Percentiles rank a stretch among this genome's conserved stretches.
These are phyloP conservation scores for Heliothis peltigera DNA, from an alignment of 2,888 invertebrate species.

Conservation along the genomic window DNA sequence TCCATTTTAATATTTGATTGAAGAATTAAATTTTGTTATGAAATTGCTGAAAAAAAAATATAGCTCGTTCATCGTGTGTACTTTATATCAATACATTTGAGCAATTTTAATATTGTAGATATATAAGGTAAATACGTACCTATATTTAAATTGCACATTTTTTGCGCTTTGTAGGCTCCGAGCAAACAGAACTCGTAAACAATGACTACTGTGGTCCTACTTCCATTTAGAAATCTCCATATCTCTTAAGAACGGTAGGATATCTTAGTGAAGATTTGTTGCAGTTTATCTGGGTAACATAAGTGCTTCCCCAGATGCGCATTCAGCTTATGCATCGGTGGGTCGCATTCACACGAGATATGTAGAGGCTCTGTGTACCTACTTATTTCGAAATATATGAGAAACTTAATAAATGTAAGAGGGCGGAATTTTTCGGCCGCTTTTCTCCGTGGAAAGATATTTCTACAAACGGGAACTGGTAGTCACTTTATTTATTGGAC, in stretches of 20 bases:
- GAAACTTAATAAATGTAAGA: conserved; percentile 16
- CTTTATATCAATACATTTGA: background rate
- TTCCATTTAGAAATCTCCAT: conserved; percentile 39
- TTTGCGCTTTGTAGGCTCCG: background rate
- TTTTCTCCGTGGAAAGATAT: conserved; percentile 8
- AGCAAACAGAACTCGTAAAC: conserved; percentile 15
- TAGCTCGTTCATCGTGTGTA: too few relatives aligned
- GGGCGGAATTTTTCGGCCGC: conserved; percentile 8
- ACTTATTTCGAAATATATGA: conserved; percentile 26
- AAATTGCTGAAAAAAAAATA: too few relatives aligned
- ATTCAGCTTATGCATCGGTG: conserved; percentile 39
- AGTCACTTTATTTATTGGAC: background rate
- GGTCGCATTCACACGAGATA: conserved; percentile 32
- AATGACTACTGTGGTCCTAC: conserved; percentile 20
- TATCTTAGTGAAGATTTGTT: conserved; percentile 56
- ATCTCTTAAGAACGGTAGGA: conserved; percentile 31
- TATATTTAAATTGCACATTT: background rate
- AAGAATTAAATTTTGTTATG: too few relatives aligned
- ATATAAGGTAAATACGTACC: background rate
- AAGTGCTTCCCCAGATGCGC: conserved; percentile 55
- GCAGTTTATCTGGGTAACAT: conserved; percentile 49
- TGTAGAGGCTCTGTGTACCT: conserved; percentile 14
- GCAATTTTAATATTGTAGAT: background rate
- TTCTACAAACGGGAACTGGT: background rate
- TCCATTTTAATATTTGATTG: background rate